Base-by-base conservation (phyloP, 2,113 vertebrate genomes). In the Climacteris rufus region DNA sequence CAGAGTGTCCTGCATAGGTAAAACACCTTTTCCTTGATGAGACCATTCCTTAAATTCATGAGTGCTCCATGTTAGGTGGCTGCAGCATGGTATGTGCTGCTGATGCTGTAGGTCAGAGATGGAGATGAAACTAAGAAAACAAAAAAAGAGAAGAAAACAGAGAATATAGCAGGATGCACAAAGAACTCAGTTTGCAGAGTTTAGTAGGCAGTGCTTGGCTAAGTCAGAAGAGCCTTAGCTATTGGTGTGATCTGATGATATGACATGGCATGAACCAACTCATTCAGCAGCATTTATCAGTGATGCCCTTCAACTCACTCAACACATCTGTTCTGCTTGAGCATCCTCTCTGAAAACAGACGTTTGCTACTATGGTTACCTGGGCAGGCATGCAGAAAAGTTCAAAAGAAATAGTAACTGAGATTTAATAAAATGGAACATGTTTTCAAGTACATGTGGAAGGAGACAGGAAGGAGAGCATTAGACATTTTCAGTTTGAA, bases 31-130 rank as follows among this genome's bases (percentile, higher is more conserved):
- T 97, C 97, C 61, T 96, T 98, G 96, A 44, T 23, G 87, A n/a
- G 54, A 89, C 98, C 98, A 98, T 8, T 97, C 95, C 95, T 97
- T 97, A 93, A 98, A 98, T 70, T 98, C 96, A 86, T 88, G 96
- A 70, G 98, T 98, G 97, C 95, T 98, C 98, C 98, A 99, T 64
- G 96, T 98, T 83, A 98, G 82, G 78, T 98, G 98, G 93, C 98
- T 98, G 95, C 98, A 98, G 72, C 99, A 99, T 0, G 98, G 95
- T 20, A 96, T 18, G 11, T 24, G 79, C 80, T 99, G 99, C 66
- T 94, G 97, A 42, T 88, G 95, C 15, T 97, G 60, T 16, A 99
- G 97, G 87, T 99, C 97, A 1, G 98, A 98, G 68, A 98, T 49
- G 1, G 98, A 98, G 63, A 98, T 82, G 10, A 96, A 97, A 91